A percentile compares a stretch with the other conserved stretches of the same genome.
Evolutionary conservation across 2,888 invertebrate species (phyloP).

Genomic region (Brenthis hecate): DNA sequence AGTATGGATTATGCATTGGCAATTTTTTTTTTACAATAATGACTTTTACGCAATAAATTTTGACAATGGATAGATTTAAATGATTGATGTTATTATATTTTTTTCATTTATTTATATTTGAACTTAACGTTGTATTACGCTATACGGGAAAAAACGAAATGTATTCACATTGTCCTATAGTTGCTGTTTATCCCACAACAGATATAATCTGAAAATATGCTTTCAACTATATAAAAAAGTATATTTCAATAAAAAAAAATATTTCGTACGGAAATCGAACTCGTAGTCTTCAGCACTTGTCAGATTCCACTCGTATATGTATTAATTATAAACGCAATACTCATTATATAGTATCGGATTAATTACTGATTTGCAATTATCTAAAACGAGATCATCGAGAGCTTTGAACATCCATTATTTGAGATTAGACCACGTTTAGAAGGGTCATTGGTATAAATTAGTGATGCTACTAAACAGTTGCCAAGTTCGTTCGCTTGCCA

Average conservation of each 20-base stretch:
- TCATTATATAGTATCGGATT: conserved; percentile 2
- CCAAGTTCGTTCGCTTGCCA: conserved; percentile 37
- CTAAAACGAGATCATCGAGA: conserved; percentile 25
- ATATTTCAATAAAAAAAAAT: no score
- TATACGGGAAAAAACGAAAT: no score
- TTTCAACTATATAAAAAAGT: no score
- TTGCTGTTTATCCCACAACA: background rate
- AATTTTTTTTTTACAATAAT: background rate
- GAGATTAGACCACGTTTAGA: conserved; percentile 36
- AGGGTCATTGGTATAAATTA: conserved; percentile 40
- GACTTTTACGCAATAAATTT: background rate
- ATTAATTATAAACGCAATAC: background rate
- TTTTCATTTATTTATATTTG: background rate
- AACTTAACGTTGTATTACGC: background rate
- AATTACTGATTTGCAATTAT: conserved; percentile 26
- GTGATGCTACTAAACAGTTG: conserved; percentile 38
- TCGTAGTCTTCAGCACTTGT: background rate
- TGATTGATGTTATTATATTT: background rate
- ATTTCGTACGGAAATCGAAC: background rate
- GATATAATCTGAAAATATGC: no score
- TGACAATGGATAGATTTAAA: background rate
- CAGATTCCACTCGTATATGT: background rate
- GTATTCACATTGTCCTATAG: background rate
- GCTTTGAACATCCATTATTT: conserved; percentile 32
- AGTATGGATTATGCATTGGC: background rate